A percentile compares a stretch with the other conserved stretches of the same genome.
phyloP scores from a whole-genome alignment of 2,888 invertebrate genomes.

The Folsomia manolachei region DNA sequence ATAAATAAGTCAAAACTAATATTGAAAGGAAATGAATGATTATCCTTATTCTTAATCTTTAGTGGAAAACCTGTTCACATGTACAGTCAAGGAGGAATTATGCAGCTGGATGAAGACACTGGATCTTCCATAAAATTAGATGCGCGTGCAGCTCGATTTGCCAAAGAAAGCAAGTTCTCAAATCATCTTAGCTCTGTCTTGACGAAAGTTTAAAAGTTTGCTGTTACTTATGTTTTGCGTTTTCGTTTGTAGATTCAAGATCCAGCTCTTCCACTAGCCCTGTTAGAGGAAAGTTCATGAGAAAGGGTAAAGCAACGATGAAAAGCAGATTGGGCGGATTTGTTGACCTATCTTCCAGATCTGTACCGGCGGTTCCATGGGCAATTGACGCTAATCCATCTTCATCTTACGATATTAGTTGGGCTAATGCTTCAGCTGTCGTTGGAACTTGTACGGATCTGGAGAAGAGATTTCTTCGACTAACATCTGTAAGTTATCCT shows the following conservation, averaged over 20 bases:
- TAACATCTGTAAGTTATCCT: conserved; percentile 73
- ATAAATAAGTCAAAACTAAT: not conserved
- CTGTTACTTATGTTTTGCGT: too few species aligned
- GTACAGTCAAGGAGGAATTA: conserved; percentile 48
- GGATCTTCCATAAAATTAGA: conserved; percentile 68
- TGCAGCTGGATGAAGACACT: conserved; percentile 49
- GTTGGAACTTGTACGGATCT: conserved; percentile 66
- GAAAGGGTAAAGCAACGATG: conserved; percentile 38
- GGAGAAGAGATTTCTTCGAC: conserved; percentile 92
- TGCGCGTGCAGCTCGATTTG: conserved; percentile 87
- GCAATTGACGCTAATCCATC: conserved; percentile 42
- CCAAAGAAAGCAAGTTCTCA: conserved; percentile 54
- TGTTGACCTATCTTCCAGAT: conserved; percentile 22
- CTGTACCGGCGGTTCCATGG: conserved; percentile 33
- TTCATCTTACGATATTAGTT: conserved; percentile 31
- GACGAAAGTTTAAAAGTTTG: too few species aligned
- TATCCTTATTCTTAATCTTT: not conserved
- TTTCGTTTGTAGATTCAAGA: too few species aligned
- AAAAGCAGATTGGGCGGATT: conserved; percentile 50
- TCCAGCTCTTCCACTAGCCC: too few species aligned
- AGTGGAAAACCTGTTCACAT: conserved; percentile 35
- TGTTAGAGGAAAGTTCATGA: not conserved
- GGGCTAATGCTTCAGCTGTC: conserved; percentile 33
- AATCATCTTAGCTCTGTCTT: too few species aligned
- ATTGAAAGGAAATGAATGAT: not conserved